phyloP scores from a whole-genome alignment of 2,888 invertebrate genomes.

The Thymelicus acteon region DNA sequence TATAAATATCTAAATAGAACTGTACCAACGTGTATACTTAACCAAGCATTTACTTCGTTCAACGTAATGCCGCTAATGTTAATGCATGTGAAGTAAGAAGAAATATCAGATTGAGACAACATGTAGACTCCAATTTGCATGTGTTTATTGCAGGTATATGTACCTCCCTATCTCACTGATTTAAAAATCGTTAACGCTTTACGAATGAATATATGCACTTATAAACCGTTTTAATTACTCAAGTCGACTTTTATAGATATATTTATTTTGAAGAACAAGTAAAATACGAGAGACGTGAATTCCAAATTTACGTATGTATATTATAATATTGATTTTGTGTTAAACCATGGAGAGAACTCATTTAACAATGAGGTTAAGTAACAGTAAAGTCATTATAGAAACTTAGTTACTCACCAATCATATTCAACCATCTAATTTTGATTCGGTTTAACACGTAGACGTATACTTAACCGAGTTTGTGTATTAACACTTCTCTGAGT shows the following conservation, averaged over 20 bases:
- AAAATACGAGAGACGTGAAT: neutral
- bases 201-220: no score
- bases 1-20: neutral
- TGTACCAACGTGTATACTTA: neutral
- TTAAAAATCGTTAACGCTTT: no score
- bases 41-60: neutral
- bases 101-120: neutral
- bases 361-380: slow-evolving; percentile 16
- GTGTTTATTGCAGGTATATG: no score
- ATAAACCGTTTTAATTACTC: no score
- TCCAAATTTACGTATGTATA: neutral
- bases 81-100: neutral
- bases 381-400: slow-evolving; percentile 18
- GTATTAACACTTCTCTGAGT: slow-evolving; percentile 46
- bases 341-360: slow-evolving; percentile 2
- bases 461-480: slow-evolving; percentile 41
- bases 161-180: no score
- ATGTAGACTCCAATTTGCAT: no score
- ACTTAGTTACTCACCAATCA: slow-evolving; percentile 8
- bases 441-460: slow-evolving; percentile 25
- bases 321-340: slow-evolving; percentile 3
- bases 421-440: slow-evolving; percentile 22
- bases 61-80: neutral
- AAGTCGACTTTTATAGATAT: no score
- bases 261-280: neutral